These are phyloP conservation scores for Malachius bipustulatus DNA, from an alignment of 2,888 invertebrate species.

Conservation along the genomic window DNA sequence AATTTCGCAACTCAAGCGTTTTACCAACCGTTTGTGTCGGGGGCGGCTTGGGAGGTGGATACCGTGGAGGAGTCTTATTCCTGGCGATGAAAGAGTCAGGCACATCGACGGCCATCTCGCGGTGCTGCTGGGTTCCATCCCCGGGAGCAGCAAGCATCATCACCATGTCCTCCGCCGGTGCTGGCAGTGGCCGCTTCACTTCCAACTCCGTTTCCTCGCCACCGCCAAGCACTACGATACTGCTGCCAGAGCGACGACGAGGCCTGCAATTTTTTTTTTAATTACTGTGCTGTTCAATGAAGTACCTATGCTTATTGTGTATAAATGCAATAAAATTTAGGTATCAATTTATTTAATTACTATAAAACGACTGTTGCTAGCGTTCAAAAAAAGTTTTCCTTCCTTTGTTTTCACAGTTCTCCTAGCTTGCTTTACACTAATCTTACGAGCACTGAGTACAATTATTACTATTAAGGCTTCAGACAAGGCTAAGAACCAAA, in stretches of 20 bases:
- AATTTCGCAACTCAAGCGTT: conserved; percentile 36
- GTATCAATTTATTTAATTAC: too few species aligned
- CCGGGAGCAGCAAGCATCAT: conserved; percentile 72
- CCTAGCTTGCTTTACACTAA: too few species aligned
- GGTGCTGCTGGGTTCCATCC: conserved; percentile 58
- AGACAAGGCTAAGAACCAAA: too few species aligned
- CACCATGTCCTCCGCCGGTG: conserved; percentile 49
- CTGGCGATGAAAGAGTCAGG: conserved; percentile 87
- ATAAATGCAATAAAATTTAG: too few species aligned
- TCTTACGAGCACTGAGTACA: too few species aligned
- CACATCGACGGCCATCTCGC: conserved; percentile 98
- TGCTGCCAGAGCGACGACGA: conserved; percentile 65
- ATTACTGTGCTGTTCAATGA: too few species aligned
- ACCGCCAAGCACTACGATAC: conserved; percentile 69
- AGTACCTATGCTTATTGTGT: too few species aligned
- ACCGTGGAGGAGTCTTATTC: conserved; percentile 83
- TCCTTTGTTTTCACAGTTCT: too few species aligned
- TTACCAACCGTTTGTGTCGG: conserved; percentile 26
- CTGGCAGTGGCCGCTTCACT: conserved; percentile 46
- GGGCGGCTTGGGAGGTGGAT: conserved; percentile 71
- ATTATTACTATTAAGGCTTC: too few species aligned
- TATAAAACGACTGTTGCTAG: too few species aligned
- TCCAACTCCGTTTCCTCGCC: conserved; percentile 53
- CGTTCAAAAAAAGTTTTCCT: too few species aligned
- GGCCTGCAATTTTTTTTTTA: too few species aligned